Evolutionary conservation across 2,797 vertebrate species (phyloP).

Genomic region (Melanotaenia boesemani): DNA sequence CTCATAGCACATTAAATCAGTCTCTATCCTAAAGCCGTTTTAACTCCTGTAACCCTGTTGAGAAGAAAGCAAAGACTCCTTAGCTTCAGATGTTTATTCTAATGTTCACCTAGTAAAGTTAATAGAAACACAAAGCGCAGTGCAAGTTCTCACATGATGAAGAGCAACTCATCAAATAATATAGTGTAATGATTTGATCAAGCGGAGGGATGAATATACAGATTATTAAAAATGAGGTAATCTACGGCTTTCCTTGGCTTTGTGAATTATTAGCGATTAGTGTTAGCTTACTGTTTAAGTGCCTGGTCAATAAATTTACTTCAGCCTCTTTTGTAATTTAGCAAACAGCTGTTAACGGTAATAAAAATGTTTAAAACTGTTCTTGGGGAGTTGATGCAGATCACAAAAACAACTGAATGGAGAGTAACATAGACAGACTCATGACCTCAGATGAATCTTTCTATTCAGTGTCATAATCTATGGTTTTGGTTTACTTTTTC

Average conservation of each 20-base stretch:
- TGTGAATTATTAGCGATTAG: not conserved
- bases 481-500: not conserved
- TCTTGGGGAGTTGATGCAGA: no score
- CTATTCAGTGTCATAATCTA: no score
- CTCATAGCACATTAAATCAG: conserved; percentile 31
- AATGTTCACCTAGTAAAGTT: not conserved
- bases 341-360: not conserved
- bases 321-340: not conserved
- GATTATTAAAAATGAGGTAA: not conserved
- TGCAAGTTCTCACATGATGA: not conserved
- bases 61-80: not conserved
- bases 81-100: not conserved
- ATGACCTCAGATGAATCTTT: not conserved
- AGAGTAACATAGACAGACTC: not conserved
- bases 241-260: not conserved
- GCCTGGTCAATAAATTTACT: not conserved
- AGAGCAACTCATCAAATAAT: not conserved
- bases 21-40: conserved; percentile 8
- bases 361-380: not conserved
- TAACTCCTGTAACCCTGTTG: conserved; percentile 7
- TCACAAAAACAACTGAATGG: not conserved
- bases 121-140: not conserved
- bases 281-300: conserved; percentile 3
- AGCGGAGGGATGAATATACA: not conserved
- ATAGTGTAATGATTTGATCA: not conserved